A percentile compares a stretch with the other conserved stretches of the same genome.
These are phyloP conservation scores for Tetanocera ferruginea DNA, from an alignment of 2,888 invertebrate genomes.

Conservation along the genomic window DNA sequence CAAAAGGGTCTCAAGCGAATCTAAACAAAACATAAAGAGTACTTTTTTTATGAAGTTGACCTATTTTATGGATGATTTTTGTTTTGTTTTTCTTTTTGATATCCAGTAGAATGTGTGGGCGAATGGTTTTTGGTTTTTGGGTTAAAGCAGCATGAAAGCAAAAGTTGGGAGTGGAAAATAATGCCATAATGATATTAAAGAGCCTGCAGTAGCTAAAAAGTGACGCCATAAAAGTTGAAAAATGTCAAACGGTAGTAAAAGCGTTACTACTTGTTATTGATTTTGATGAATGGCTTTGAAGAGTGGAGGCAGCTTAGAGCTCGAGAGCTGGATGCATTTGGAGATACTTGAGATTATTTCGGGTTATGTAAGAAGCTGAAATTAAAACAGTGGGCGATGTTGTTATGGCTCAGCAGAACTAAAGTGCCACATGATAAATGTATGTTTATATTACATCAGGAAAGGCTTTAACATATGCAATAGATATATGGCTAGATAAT, in stretches of 20 bases:
- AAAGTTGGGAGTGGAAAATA: slow-evolving; percentile 7
- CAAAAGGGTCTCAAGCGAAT: neutral
- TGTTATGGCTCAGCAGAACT: too few relatives aligned
- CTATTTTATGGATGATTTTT: neutral
- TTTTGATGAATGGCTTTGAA: slow-evolving; percentile 3
- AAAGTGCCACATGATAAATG: too few relatives aligned
- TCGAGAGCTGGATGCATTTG: neutral
- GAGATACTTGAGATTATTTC: neutral
- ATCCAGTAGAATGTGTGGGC: neutral
- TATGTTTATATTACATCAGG: too few relatives aligned
- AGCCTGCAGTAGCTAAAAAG: neutral
- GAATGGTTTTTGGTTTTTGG: neutral
- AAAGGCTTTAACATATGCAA: too few relatives aligned
- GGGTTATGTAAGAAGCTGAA: slow-evolving; percentile 1
- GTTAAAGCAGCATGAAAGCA: slow-evolving; percentile 1
- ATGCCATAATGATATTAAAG: neutral
- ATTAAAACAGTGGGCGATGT: neutral
- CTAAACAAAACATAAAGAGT: neutral
- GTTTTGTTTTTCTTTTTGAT: neutral
- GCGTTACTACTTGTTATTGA: neutral
- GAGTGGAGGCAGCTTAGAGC: too few relatives aligned
- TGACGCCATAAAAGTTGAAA: neutral
- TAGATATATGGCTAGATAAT: too few relatives aligned
- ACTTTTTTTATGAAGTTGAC: neutral
- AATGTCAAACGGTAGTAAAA: neutral